Percentiles rank a stretch among this genome's conserved stretches.
phyloP scores from a whole-genome alignment of 92 coral and sea anemone genomes.

The Porites evermanni region DNA sequence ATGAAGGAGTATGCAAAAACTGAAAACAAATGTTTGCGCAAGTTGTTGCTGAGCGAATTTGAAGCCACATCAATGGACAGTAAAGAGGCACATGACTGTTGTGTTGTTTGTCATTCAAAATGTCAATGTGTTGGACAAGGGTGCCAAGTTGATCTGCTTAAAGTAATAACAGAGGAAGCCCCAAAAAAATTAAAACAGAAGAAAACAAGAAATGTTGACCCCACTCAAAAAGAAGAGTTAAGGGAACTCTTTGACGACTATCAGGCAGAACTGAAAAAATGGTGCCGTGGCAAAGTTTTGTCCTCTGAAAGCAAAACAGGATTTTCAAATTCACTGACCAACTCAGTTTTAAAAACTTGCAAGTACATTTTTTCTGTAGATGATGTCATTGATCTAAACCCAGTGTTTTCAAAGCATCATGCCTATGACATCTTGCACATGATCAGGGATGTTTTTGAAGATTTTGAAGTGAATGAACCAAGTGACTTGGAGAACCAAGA shows the following conservation, averaged over 20 bases:
- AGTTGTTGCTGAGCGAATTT: conserved; percentile 40
- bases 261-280: conserved; percentile 24
- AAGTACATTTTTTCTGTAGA: conserved; percentile 45
- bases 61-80: not conserved
- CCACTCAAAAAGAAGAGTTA: conserved; percentile 8
- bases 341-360: conserved; percentile 56
- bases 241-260: conserved; percentile 47
- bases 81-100: conserved; percentile 39
- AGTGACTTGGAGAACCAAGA: not conserved
- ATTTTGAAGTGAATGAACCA: conserved; percentile 25
- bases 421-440: conserved; percentile 57
- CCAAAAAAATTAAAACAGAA: not conserved
- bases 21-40: conserved; percentile 3
- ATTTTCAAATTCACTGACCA: conserved; percentile 34
- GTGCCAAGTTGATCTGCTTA: conserved; percentile 16
- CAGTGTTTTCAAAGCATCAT: conserved; percentile 56
- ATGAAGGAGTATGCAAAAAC: conserved; percentile 43
- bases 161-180: conserved; percentile 1
- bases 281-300: conserved; percentile 25
- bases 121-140: conserved; percentile 25
- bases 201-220: not conserved
- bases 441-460: conserved; percentile 60
- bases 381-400: conserved; percentile 41
- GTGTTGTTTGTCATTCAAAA: conserved; percentile 31
- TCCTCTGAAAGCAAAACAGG: conserved; percentile 64